A percentile compares a stretch with the other conserved stretches of the same genome.
Conservation (phyloP, 2,888 invertebrate species). For the Tachina lurida region DNA sequence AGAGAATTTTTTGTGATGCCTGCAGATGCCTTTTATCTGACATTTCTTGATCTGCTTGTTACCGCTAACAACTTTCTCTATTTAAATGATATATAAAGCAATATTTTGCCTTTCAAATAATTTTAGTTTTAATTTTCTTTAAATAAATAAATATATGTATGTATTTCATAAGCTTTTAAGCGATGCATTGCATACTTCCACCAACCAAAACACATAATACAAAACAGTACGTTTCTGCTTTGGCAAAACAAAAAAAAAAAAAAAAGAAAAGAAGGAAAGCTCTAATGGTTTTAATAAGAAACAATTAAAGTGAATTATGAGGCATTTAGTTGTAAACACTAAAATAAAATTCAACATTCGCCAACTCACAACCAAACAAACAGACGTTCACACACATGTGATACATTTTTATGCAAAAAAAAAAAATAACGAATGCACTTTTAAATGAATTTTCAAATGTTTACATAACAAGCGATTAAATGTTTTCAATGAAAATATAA, state of each 20-base stretch:
- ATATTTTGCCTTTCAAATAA: too few relatives aligned
- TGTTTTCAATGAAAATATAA: conserved; percentile 65
- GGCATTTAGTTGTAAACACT: conserved; percentile 62
- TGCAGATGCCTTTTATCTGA: too few relatives aligned
- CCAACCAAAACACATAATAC: not conserved
- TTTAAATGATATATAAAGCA: too few relatives aligned
- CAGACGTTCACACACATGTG: not conserved
- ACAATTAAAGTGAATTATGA: conserved; percentile 54
- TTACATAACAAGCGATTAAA: conserved; percentile 64
- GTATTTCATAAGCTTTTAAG: not conserved
- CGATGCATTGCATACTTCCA: not conserved
- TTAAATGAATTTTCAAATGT: conserved; percentile 61
- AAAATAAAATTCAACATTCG: conserved; percentile 47
- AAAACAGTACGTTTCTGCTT: not conserved
- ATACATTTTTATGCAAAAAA: conserved; percentile 22
- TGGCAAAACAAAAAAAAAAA: not conserved
- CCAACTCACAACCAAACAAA: not conserved
- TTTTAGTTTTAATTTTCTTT: too few relatives aligned
- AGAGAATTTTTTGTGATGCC: too few relatives aligned
- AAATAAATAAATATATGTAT: not conserved
- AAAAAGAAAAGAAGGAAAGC: not conserved
- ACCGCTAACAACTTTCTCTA: too few relatives aligned
- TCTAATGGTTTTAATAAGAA: conserved; percentile 51
- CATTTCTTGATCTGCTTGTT: too few relatives aligned
- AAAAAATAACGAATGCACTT: conserved; percentile 16